Evolutionary conservation across 1,140 invertebrate species (phyloP), one percentile per base, ranked within the genome.

Genomic region (Calephelis virginiensis): DNA sequence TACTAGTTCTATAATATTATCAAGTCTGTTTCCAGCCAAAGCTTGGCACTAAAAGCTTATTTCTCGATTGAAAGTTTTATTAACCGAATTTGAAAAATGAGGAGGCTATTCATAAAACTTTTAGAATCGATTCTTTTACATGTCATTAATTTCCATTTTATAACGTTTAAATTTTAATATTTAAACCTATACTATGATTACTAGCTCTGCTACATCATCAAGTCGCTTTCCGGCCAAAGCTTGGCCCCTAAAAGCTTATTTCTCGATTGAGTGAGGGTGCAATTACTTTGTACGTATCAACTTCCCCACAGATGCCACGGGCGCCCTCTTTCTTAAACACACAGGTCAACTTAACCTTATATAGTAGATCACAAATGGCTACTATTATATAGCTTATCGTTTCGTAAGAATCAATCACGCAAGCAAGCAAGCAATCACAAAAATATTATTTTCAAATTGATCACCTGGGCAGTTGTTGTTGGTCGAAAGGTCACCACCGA

Each of bases 181-280:
- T 28, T 2, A 28, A 28, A 28, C 28, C 28, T 28, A 3, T 28
- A 28, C 28, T 1, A 56, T 28, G 28, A 12, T 56, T 56, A 56
- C 9, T 50, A 64, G 49, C 38, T 64, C 63, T 85, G 67, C 80
- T 72, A 69, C 43, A 65, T 76, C 72, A 78, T 76, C 74, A 81
- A 66, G 69, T 63, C 74, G 75, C 69, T 76, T 85, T 82, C 81
- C 79, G 79, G 77, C 69, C 70, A 73, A 81, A 81, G 77, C 76
- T 83, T 80, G 77, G 78, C 75, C 80, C 80, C 76, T 81, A 82
- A 83, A 76, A 81, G 79, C 71, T 74, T 82, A 82, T 86, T 86
- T 84, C 75, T 80, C 80, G 80, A 82, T 72, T 80, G 78, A 80
- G 74, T 71, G 80, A 80, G 82, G 73, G 73, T 81, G 75, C 73